Base-by-base conservation (phyloP, 2,888 invertebrate species). In the Sphaerophoria taeniata region DNA sequence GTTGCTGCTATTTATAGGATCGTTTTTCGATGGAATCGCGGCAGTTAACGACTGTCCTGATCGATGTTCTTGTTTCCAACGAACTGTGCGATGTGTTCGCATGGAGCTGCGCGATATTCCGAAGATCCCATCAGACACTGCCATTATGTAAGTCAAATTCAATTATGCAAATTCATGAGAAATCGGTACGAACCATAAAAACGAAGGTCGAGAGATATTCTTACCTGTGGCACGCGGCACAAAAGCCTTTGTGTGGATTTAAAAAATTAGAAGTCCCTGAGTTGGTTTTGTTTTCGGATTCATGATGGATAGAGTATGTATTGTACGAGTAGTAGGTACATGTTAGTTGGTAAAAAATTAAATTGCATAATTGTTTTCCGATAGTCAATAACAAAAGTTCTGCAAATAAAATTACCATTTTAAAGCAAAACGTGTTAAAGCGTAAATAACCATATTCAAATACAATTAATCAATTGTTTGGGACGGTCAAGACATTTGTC, bases 131-230 rank as follows among this genome's bases (percentile, higher is more conserved):
- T 87, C 85, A 87, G 91, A 92, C 75, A 91, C 91, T 16, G 88
- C 87, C 78, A 88, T 90, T 77, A 87, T 92, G 92, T 92, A 88
- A 92, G 92, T 92, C 89, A 65, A 67, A 45, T 5, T 92, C 89
- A 65, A 67, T 39, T 5, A 14, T n/a, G 0, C n/a, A 45, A 45
- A 60, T 60, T 24, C 0, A n/a, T 11, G 6, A 9, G 12, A 43
- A 43, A 3, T 39, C 9, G 24, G 24, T 39, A 39, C 7, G 39
- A 39, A 39, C 39, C 39, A 7, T 24, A 24, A 24, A 24, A 24
- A 24, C 24, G 24, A 24, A 24, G 24, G 24, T 24, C 24, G 24
- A 24, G 2, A 2, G 24, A 24, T 24, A 2, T 24, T 24, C 24
- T 24, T 24, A 24, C 24, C 24, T 24, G 24, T 2, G 24, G n/a